These are phyloP conservation scores for Tribolium madens DNA, from an alignment of 1,140 invertebrate species.

Conservation along the genomic window DNA sequence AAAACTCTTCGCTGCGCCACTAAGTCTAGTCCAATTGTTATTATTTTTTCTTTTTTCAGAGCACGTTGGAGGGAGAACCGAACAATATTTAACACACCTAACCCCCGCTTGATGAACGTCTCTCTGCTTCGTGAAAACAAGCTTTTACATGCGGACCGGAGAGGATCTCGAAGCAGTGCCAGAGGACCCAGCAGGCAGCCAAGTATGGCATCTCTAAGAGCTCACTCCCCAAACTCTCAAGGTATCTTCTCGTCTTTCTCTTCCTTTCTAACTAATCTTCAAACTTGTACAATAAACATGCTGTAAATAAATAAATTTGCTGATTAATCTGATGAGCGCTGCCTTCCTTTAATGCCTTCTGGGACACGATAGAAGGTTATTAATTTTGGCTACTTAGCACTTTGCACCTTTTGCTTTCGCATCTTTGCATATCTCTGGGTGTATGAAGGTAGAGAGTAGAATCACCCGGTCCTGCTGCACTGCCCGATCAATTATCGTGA, in stretches of 20 bases:
- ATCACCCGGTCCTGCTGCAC: constrained; percentile 32
- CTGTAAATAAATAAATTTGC: background rate
- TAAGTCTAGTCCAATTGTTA: too few species aligned
- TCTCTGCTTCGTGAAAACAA: constrained; percentile 86
- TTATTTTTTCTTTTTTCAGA: constrained; percentile 68
- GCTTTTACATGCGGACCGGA: constrained; percentile 79
- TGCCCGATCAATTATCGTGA: constrained; percentile 40
- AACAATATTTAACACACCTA: constrained; percentile 95
- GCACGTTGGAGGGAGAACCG: constrained; percentile 91
- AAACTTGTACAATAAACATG: background rate
- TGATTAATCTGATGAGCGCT: constrained; percentile 18
- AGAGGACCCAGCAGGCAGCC: constrained; percentile 83
- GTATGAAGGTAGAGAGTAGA: background rate
- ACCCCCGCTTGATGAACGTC: constrained; percentile 89
- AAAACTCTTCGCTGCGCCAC: too few species aligned
- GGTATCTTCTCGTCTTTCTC: constrained; percentile 67
- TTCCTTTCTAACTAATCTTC: background rate
- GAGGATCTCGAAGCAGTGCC: constrained; percentile 80
- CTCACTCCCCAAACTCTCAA: constrained; percentile 83
- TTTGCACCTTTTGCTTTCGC: background rate
- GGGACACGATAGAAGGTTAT: constrained; percentile 40
- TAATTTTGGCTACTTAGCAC: constrained; percentile 32
- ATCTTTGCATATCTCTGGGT: background rate
- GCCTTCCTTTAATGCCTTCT: constrained; percentile 40
- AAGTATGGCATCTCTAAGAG: constrained; percentile 83